Base-by-base conservation (phyloP, 1,140 invertebrate genomes). In the Drosophila orosa region DNA sequence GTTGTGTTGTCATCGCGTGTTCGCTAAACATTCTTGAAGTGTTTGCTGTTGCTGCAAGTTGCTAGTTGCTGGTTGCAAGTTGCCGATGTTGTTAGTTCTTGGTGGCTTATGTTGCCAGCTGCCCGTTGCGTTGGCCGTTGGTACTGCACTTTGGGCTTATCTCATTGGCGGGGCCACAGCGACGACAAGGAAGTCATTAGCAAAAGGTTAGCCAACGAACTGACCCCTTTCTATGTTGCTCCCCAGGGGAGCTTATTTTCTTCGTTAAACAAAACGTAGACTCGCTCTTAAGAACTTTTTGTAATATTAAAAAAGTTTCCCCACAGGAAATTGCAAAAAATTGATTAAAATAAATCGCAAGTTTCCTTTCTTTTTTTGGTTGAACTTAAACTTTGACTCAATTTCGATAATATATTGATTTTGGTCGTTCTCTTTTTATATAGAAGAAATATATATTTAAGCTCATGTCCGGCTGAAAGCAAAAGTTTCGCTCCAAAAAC, bases 171-270 rank as follows among this genome's bases (percentile, higher is more conserved):
- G 55, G 47, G 42, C 37, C 42, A 57, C 47, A 42, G 42, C 37
- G 50, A 39, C 55, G 58, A 80, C 66, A 74, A 68, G 80, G 69
- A 80, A 85, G 73, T 85, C 55, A 77, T 80, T 80, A 84, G 72
- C 67, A 58, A 78, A 57, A 74, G 62, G 60, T 42, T 72, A 76
- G 29, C 52, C 66, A 48, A 59, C 19, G 22, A 54, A 75, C 37
- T 75, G 58, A 69, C 59, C 76, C 52, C 42, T 62, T 68, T 40
- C 31, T 24, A 45, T 35, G 66, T 10, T 25, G 19, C 25, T 57
- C 15, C 15, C 17, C 65, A 13, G 35, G 17, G 27, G 37, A 31
- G 9, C 4, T 7, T 52, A n/a, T 39, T 67, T 22, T 55, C 13
- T 27, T 22, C 31, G 7, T 17, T 9, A 8, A 48, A 29, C 7